A percentile compares a stretch with the other conserved stretches of the same genome.
phyloP scores from a whole-genome alignment of 92 coral and sea anemone genomes.

The Meandrina meandrites region DNA sequence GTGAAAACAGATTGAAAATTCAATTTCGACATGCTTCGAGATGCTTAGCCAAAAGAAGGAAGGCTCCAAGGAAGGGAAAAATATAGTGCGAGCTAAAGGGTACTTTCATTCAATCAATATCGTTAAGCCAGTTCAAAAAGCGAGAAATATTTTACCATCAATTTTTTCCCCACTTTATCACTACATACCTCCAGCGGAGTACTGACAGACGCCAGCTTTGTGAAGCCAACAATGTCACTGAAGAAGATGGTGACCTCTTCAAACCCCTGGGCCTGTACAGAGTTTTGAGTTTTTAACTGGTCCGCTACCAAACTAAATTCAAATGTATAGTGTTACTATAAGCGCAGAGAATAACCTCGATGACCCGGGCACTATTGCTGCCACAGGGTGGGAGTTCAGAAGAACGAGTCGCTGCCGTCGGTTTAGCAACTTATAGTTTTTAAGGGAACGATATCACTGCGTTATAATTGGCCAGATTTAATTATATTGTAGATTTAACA shows the following conservation, averaged over 20 bases:
- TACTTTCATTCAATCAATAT: no score
- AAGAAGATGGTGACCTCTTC: slow-evolving; percentile 84
- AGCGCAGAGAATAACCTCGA: no score
- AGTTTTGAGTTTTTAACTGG: slow-evolving; percentile 14
- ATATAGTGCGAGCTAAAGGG: background rate
- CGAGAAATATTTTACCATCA: no score
- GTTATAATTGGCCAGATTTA: background rate
- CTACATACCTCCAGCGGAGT: slow-evolving; percentile 71
- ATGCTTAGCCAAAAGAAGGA: no score
- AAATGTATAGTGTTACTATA: background rate
- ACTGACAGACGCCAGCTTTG: slow-evolving; percentile 75
- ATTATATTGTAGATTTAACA: background rate
- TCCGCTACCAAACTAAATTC: slow-evolving; percentile 25
- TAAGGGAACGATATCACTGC: no score
- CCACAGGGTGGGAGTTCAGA: no score
- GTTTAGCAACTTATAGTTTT: background rate
- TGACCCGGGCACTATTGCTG: no score
- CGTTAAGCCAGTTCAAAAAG: no score
- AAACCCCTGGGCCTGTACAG: slow-evolving; percentile 72
- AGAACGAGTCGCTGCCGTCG: no score
- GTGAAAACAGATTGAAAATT: background rate
- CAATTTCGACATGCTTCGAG: background rate
- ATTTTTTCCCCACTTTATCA: background rate
- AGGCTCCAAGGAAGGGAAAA: background rate
- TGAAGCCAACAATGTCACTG: slow-evolving; percentile 88